Percentiles rank a stretch among this genome's conserved stretches.
Evolutionary conservation across 2,113 vertebrate genomes (phyloP).

Genomic region (Cyanocitta stelleri): DNA sequence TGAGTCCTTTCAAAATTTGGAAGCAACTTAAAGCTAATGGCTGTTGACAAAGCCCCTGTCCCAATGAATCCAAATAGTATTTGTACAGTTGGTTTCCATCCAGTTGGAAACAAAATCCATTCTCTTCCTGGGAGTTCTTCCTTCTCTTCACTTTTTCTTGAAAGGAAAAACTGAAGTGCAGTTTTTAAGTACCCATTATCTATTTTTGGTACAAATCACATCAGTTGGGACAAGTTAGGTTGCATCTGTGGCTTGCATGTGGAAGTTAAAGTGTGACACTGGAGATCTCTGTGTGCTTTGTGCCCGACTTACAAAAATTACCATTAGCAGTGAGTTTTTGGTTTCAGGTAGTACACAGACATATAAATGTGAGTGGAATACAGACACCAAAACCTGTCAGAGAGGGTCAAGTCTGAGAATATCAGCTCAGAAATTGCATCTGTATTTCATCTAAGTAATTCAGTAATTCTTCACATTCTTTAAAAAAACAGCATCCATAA

Average conservation of each 20-base stretch:
- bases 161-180: neutral
- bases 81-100: neutral
- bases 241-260: neutral
- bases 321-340: neutral
- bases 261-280: neutral
- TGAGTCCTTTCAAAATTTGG: neutral
- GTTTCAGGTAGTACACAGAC: neutral
- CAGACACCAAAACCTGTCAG: neutral
- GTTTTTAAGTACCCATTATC: neutral
- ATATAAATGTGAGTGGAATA: neutral
- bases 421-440: neutral
- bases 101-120: neutral
- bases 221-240: neutral
- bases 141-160: neutral
- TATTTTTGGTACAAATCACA: neutral
- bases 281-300: neutral
- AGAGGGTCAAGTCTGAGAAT: neutral
- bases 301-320: neutral
- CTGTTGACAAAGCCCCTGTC: neutral
- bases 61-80: neutral
- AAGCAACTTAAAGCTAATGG: neutral
- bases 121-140: neutral
- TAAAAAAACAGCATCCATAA: neutral
- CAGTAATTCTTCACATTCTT: neutral
- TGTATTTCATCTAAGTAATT: neutral